phyloP scores from a whole-genome alignment of 1,140 invertebrate genomes.

The Listronotus bonariensis region DNA sequence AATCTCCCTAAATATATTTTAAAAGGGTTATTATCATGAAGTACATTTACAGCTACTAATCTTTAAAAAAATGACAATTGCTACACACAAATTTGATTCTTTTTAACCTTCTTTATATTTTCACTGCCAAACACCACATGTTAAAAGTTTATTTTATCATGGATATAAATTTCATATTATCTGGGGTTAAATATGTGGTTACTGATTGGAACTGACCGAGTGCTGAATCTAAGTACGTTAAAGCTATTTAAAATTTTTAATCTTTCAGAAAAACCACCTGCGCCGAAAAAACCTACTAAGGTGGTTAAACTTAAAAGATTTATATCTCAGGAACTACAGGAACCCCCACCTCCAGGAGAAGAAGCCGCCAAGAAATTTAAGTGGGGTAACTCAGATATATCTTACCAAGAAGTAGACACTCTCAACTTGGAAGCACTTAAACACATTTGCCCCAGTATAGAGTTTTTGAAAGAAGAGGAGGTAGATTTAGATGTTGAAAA shows the following conservation, averaged over 20 bases:
- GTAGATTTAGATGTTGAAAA: conserved; percentile 42
- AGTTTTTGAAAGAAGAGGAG: conserved; percentile 45
- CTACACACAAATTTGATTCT: too few relatives aligned
- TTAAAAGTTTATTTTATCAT: too few relatives aligned
- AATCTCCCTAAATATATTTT: too few relatives aligned
- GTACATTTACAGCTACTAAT: too few relatives aligned
- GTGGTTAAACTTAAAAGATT: conserved; percentile 32
- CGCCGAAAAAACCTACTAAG: conserved; percentile 26
- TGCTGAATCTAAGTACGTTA: too few relatives aligned
- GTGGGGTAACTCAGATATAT: conserved; percentile 26
- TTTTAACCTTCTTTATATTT: too few relatives aligned
- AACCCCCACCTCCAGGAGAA: conserved; percentile 12
- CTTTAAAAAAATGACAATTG: too few relatives aligned
- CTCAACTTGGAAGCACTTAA: conserved; percentile 41
- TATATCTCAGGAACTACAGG: conserved; percentile 2
- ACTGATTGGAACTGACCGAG: too few relatives aligned
- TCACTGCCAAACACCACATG: too few relatives aligned
- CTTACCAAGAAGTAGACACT: conserved; percentile 18
- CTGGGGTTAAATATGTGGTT: too few relatives aligned
- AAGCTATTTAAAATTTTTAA: neutral
- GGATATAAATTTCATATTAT: too few relatives aligned
- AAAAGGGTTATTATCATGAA: too few relatives aligned
- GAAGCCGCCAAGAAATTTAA: conserved; percentile 17
- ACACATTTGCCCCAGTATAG: conserved; percentile 41
- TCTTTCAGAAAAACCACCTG: conserved; percentile 13